Base-by-base conservation (phyloP, 2,113 vertebrate genomes). In the Perca fluviatilis region DNA sequence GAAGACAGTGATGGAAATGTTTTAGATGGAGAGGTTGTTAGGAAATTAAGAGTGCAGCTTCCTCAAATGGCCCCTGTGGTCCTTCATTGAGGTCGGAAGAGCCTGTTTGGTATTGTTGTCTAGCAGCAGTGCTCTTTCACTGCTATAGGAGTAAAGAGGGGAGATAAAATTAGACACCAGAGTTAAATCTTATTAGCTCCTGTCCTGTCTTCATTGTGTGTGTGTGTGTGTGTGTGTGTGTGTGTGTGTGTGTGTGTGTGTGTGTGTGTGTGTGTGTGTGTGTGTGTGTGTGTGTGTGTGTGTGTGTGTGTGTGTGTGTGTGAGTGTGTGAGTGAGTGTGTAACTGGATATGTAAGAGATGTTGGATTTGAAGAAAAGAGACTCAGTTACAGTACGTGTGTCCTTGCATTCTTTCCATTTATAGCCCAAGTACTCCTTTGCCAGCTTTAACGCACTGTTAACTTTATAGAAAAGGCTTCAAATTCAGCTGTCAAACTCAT, bases 171-270 rank as follows among this genome's bases (percentile, higher is more conserved):
- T 92, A 91, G 92, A 89, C 19, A 12, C 63, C 65, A 73, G 80
- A 79, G 53, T 90, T 83, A 73, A 91, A 91, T 92, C 88, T 91
- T 88, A 92, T 93, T 92, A 93, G 77, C 80, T 60, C 36, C 18
- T 84, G 77, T 92, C 86, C 79, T 1, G 33, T 33, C 33, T 33
- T 33, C 33, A 30, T 0, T 33, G 30, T 33, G 30, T 40, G 7
- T 36, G 36, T 36, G 36, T 36, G 6, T 36, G 36, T 33, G 33
- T 36, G 40, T 46, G 15, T 33, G 23, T 74, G 15, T 27, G 27
- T 27, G 58, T 30, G 27, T 30, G 27, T 30, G 27, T 30, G 30
- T 30, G 30, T 33, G 33, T 33, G 33, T 33, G 33, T 33, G 15
- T 27, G 27, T 27, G 58, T 30, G 27, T 30, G 30, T 9, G 6